A percentile compares a stretch with the other conserved stretches of the same genome.
These are phyloP conservation scores for Sebastes melanostomus DNA, from an alignment of 2,797 vertebrate genomes.

Conservation along the genomic window DNA sequence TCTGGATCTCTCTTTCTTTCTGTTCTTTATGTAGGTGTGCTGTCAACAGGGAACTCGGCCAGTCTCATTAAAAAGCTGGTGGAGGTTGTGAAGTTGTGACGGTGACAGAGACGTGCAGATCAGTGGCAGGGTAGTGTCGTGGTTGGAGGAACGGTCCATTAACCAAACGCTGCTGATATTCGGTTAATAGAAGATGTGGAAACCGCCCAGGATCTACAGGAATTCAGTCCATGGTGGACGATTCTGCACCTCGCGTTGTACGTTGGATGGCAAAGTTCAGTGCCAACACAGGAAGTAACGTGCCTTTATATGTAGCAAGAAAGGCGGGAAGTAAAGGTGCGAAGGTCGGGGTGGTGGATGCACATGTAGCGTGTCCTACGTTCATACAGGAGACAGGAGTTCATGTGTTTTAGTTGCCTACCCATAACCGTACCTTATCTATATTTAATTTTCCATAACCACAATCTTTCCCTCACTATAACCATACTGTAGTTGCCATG, in stretches of 20 bases:
- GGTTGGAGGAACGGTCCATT: slow-evolving; percentile 48
- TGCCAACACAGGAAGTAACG: not conserved
- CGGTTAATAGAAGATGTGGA: slow-evolving; percentile 15
- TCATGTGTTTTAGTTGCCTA: not conserved
- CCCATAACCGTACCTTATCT: not conserved
- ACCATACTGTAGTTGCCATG: not conserved
- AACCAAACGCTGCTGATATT: slow-evolving; percentile 46
- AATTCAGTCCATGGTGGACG: not conserved
- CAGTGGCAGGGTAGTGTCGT: slow-evolving; percentile 44
- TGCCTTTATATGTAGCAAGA: not conserved
- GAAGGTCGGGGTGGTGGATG: not conserved
- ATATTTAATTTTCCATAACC: not conserved
- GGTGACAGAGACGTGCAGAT: slow-evolving; percentile 57
- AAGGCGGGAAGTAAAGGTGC: not conserved
- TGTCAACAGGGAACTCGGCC: slow-evolving; percentile 60
- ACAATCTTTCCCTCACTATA: not conserved
- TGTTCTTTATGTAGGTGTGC: slow-evolving; percentile 65
- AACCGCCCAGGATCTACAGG: not conserved
- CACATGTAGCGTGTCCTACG: not conserved
- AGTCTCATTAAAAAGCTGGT: slow-evolving; percentile 57
- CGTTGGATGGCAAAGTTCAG: not conserved
- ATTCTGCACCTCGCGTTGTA: not conserved
- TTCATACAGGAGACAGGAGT: not conserved
- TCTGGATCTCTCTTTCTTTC: slow-evolving; percentile 9
- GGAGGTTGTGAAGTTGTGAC: slow-evolving; percentile 58